These are phyloP conservation scores for Hyles vespertilio DNA, from an alignment of 1,140 invertebrate species.

Conservation along the genomic window DNA sequence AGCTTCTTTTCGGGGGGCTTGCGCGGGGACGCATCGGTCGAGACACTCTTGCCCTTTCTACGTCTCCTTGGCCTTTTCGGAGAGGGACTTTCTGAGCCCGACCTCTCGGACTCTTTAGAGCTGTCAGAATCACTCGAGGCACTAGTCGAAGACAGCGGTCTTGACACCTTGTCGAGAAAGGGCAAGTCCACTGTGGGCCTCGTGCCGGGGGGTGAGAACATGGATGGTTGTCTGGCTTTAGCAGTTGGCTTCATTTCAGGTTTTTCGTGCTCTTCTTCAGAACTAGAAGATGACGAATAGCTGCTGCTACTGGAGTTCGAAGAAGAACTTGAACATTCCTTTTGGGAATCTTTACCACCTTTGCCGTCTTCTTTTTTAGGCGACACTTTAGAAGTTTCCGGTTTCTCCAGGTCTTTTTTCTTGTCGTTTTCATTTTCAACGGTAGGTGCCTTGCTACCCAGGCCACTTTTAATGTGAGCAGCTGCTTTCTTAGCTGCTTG, in stretches of 20 bases:
- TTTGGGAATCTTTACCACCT: conserved; percentile 39
- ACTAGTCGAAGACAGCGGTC: conserved; percentile 72
- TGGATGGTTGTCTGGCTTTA: conserved; percentile 59
- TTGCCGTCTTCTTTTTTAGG: conserved; percentile 59
- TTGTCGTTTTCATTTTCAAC: conserved; percentile 71
- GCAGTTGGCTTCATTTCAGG: conserved; percentile 53
- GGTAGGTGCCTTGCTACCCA: conserved; percentile 78
- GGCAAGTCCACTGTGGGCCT: conserved; percentile 75
- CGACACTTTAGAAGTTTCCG: conserved; percentile 43
- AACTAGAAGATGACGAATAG: conserved; percentile 71
- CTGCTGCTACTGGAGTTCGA: conserved; percentile 68
- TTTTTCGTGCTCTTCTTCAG: conserved; percentile 72
- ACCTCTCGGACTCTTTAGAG: conserved; percentile 60
- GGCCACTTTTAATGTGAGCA: conserved; percentile 90
- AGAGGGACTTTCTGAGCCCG: conserved; percentile 55
- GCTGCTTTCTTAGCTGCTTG: conserved; percentile 94
- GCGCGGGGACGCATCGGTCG: conserved; percentile 70
- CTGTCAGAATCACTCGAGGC: conserved; percentile 73
- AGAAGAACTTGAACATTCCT: conserved; percentile 70
- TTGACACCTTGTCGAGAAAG: conserved; percentile 79
- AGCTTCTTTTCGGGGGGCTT: conserved; percentile 89
- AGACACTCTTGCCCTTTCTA: conserved; percentile 56
- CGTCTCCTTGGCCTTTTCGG: conserved; percentile 59
- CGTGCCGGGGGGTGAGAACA: conserved; percentile 67
- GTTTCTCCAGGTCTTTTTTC: conserved; percentile 62